phyloP scores from a whole-genome alignment of 1,140 invertebrate species.

The Mycetomoellerius zeteki region DNA sequence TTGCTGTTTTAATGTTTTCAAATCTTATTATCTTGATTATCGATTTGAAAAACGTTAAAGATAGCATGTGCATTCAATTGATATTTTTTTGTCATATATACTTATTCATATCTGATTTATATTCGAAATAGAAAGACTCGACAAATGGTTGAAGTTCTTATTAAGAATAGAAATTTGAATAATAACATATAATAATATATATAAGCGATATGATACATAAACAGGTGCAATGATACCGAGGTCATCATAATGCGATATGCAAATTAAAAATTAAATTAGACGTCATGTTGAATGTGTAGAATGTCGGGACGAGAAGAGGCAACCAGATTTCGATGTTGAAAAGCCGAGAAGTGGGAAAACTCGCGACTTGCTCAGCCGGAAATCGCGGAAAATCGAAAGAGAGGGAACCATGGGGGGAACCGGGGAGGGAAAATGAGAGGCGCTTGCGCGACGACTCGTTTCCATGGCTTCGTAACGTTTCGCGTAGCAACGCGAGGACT shows the following conservation, averaged over 20 bases:
- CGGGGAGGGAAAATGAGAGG: constrained; percentile 68
- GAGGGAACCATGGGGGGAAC: constrained; percentile 23
- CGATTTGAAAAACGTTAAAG: neutral
- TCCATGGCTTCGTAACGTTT: constrained; percentile 79
- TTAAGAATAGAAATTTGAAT: neutral
- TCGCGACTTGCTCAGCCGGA: constrained; percentile 51
- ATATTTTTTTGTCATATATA: neutral
- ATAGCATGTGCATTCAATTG: neutral
- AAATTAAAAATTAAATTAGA: constrained; percentile 26
- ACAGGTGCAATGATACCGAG: constrained; percentile 32
- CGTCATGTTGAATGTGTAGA: neutral
- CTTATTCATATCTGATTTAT: neutral
- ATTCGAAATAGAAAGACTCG: neutral
- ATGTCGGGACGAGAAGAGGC: neutral
- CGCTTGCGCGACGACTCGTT: constrained; percentile 77
- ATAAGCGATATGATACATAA: neutral
- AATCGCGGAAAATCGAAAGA: constrained; percentile 44
- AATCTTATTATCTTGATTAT: constrained; percentile 2
- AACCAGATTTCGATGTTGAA: constrained; percentile 1
- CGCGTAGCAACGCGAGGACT: constrained; percentile 81
- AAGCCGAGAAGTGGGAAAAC: constrained; percentile 64
- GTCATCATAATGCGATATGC: constrained; percentile 23
- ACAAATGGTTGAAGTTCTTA: neutral
- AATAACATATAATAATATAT: neutral
- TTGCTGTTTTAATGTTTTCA: neutral